phyloP scores from a whole-genome alignment of 2,888 invertebrate genomes.

The Hoplodrina ambigua region DNA sequence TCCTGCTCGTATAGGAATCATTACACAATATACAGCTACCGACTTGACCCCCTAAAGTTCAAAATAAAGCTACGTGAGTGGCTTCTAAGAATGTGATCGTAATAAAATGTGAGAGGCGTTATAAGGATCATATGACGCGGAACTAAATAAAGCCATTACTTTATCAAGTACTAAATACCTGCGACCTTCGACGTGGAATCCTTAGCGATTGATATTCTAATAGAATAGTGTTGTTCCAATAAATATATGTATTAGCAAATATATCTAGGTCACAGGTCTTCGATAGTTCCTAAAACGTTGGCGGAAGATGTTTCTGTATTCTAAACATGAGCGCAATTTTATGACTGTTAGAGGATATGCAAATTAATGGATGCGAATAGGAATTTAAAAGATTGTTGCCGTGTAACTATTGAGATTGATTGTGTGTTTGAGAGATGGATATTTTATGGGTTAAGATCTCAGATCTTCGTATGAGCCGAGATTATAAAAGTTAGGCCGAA shows the following conservation, averaged over 20 bases:
- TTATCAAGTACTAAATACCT: slow-evolving; percentile 19
- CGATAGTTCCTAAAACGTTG: slow-evolving; percentile 16
- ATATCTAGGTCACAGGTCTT: slow-evolving; percentile 31
- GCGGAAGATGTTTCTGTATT: slow-evolving; percentile 23
- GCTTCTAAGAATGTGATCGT: slow-evolving; percentile 26
- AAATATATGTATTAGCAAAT: slow-evolving; percentile 19
- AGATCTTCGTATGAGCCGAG: background rate
- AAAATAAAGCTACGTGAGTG: slow-evolving; percentile 11
- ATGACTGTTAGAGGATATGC: slow-evolving; percentile 39
- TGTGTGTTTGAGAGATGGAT: background rate
- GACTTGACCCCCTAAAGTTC: background rate
- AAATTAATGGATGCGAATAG: slow-evolving; percentile 43
- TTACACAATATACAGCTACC: background rate
- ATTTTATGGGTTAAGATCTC: background rate
- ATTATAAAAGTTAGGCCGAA: background rate
- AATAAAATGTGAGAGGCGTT: slow-evolving; percentile 10
- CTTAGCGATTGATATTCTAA: slow-evolving; percentile 34
- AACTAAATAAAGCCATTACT: slow-evolving; percentile 24
- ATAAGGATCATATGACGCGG: slow-evolving; percentile 30
- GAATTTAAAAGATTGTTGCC: slow-evolving; percentile 35
- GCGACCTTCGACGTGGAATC: slow-evolving; percentile 32
- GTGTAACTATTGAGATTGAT: slow-evolving; percentile 45
- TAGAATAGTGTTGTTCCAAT: slow-evolving; percentile 14
- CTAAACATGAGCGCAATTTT: slow-evolving; percentile 30
- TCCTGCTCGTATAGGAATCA: background rate